A percentile compares a stretch with the other conserved stretches of the same genome.
phyloP scores from a whole-genome alignment of 2,888 invertebrate species.

The Caenorhabditis japonica region DNA sequence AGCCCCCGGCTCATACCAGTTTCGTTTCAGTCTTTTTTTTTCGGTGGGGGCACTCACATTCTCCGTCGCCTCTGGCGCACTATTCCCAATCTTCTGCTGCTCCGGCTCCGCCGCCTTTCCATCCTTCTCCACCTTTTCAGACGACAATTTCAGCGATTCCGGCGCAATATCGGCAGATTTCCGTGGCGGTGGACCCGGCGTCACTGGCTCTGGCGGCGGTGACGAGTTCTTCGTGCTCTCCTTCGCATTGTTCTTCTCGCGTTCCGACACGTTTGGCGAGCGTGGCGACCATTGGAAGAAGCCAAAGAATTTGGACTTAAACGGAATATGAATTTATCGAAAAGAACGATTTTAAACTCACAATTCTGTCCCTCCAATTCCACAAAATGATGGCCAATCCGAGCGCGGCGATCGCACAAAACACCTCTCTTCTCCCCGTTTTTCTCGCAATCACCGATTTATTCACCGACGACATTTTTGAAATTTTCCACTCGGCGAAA shows the following conservation, averaged over 20 bases:
- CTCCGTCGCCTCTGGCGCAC: constrained; percentile 33
- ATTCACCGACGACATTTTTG: constrained; percentile 11
- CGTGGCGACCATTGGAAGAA: too few species aligned
- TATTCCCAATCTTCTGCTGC: not conserved
- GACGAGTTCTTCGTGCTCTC: too few species aligned
- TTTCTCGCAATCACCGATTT: constrained; percentile 3
- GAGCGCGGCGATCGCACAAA: constrained; percentile 18
- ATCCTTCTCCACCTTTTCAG: constrained; percentile 3
- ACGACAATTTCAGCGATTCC: constrained; percentile 4
- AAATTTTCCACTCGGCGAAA: not conserved
- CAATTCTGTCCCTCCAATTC: constrained; percentile 29
- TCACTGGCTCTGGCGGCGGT: too few species aligned
- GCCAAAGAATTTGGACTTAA: too few species aligned
- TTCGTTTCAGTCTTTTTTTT: too few species aligned
- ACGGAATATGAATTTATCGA: too few species aligned
- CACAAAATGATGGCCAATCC: constrained; percentile 31
- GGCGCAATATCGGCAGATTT: constrained; percentile 7
- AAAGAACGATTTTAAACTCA: not conserved
- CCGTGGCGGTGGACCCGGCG: not conserved
- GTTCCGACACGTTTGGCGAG: too few species aligned
- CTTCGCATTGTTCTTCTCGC: too few species aligned
- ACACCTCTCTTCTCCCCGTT: constrained; percentile 23
- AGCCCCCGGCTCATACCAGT: too few species aligned
- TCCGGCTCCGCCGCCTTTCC: not conserved
- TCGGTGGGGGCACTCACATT: too few species aligned